Base-by-base conservation (phyloP, 2,888 invertebrate genomes). In the Cheilosia vulpina region DNA sequence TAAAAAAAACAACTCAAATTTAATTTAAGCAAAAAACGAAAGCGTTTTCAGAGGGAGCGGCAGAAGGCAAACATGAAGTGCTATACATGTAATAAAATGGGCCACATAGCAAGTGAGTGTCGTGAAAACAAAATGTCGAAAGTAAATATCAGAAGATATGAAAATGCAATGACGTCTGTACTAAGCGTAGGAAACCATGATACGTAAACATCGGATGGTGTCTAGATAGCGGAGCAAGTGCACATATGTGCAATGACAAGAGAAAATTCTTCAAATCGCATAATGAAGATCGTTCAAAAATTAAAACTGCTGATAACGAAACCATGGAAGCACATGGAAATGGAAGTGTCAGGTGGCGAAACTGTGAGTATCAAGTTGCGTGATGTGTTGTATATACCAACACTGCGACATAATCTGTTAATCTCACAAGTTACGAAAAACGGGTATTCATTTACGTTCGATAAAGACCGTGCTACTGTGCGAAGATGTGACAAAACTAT, bases 221-320 rank as follows among this genome's bases (percentile, higher is more conserved):
- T 31, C 17, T 75, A 21, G 68, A 75, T 15, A 76, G 57, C 21
- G 68, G 68, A 15, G 68, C 68, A 7, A 69, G 68, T 53, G 50
- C 60, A 19, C 62, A 69, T 4, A 71, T 63, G 78, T 71, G 55
- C 38, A 78, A 71, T 38, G 63, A 69, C 19, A 71, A 57, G 31
- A 71, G 17, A 11, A 66, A 76, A 38, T 76, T 76, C 34, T 19
- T 47, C 13, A 17, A 66, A 24, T 66, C 34, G 52, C 5, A 34
- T 52, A 41, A 21, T 15, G n/a, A 19, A 4, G n/a, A 58, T 47
- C 21, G 6, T 13, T 27, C 21, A 21, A 11, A 17, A 43, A 78
- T 78, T 24, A 52, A 71, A 38, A 71, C 71, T n/a, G 78, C 71
- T 31, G 62, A 62, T 41, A 45, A 31, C 13, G 41, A 62, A 41